Evolutionary conservation across 1,140 invertebrate species (phyloP).

Genomic region (Elymnias hypermnestra): DNA sequence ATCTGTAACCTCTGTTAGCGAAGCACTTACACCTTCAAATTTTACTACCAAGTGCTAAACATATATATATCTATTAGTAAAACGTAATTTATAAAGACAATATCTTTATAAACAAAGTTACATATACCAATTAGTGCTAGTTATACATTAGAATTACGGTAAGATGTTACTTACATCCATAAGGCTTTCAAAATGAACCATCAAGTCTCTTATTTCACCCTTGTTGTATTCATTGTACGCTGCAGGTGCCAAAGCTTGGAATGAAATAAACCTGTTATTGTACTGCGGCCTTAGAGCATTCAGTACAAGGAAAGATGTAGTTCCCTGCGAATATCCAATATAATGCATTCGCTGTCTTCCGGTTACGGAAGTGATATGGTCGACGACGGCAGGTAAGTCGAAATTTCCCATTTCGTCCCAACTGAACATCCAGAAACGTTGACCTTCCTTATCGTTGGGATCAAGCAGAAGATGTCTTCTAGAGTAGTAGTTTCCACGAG

Average conservation of each 20-base stretch:
- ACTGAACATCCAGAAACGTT: constrained; percentile 77
- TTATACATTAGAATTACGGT: too few species aligned
- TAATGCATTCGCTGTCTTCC: constrained; percentile 72
- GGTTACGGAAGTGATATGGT: constrained; percentile 77
- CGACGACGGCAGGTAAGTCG: constrained; percentile 81
- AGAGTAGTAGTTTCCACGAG: constrained; percentile 82
- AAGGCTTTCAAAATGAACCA: constrained; percentile 7
- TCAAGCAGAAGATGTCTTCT: constrained; percentile 75
- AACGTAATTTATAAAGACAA: too few species aligned
- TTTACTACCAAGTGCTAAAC: too few species aligned
- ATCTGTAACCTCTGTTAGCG: too few species aligned
- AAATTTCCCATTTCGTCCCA: constrained; percentile 80
- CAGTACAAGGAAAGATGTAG: constrained; percentile 77
- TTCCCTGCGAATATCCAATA: constrained; percentile 76
- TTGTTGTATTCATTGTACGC: constrained; percentile 7
- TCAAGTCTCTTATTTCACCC: not conserved
- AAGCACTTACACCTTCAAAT: too few species aligned
- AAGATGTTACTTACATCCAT: constrained; percentile 9
- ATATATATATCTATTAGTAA: too few species aligned
- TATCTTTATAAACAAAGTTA: too few species aligned
- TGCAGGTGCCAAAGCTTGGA: constrained; percentile 24
- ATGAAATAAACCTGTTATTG: constrained; percentile 58
- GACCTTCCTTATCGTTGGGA: constrained; percentile 53
- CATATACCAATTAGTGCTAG: too few species aligned
- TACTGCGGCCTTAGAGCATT: constrained; percentile 76